Percentiles rank a stretch among this genome's conserved stretches.
Conservation (phyloP, 1,140 invertebrate genomes). For the Callitettix versicolor region DNA sequence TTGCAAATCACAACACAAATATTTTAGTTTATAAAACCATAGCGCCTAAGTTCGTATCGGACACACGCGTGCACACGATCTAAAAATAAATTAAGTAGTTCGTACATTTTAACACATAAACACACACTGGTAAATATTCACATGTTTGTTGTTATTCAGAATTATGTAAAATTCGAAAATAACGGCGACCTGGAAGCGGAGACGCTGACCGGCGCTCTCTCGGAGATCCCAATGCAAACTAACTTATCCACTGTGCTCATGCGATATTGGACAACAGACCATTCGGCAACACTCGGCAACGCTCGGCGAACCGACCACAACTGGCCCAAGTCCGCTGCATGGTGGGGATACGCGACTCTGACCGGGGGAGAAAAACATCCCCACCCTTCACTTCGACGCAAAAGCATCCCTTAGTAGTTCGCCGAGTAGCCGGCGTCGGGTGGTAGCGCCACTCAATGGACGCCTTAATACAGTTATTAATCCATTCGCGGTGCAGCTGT, state of each 20-base stretch:
- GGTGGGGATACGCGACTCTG: too few relatives aligned
- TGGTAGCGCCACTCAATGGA: too few relatives aligned
- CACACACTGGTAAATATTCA: not conserved
- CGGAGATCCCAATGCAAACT: not conserved
- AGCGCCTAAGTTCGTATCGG: not conserved
- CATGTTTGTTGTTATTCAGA: not conserved
- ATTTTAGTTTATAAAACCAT: not conserved
- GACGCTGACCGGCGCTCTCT: not conserved
- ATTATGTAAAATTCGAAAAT: not conserved
- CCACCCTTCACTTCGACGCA: too few relatives aligned
- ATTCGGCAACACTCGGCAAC: slow-evolving; percentile 13
- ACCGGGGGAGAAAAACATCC: too few relatives aligned
- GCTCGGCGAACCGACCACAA: slow-evolving; percentile 9
- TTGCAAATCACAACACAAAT: not conserved
- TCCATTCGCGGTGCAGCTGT: too few relatives aligned
- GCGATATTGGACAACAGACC: not conserved
- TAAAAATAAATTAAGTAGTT: too few relatives aligned
- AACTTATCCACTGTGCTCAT: not conserved
- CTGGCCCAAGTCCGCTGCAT: not conserved
- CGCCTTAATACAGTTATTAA: too few relatives aligned
- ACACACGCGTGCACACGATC: not conserved
- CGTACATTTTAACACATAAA: not conserved
- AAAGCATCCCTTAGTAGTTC: too few relatives aligned
- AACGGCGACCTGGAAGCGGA: too few relatives aligned
- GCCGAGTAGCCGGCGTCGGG: too few relatives aligned